Evolutionary conservation across 2,888 invertebrate species (phyloP).

Genomic region (Rapana venosa): DNA sequence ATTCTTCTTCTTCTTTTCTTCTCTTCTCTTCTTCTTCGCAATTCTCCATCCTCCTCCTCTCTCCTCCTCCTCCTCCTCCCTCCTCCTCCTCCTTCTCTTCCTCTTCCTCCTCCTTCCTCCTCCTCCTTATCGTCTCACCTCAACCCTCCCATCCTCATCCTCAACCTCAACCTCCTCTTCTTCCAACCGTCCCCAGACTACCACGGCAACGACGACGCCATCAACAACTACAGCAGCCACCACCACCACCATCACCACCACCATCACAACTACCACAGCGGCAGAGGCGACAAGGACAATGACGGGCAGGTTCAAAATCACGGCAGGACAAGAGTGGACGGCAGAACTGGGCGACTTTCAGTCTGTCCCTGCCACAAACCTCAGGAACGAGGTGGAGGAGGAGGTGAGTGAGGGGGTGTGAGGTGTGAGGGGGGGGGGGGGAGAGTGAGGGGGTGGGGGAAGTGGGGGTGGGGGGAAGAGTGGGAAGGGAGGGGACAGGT

Average conservation of each 20-base stretch:
- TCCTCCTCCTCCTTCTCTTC: too few species aligned
- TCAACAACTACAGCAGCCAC: not conserved
- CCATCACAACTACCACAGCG: not conserved
- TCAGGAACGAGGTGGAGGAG: not conserved
- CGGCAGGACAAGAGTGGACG: slow-evolving; percentile 14
- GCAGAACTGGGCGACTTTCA: not conserved
- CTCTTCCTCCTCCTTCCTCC: too few species aligned
- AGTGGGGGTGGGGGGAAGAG: too few species aligned
- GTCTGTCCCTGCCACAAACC: not conserved
- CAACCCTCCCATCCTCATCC: too few species aligned
- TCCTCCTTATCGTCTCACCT: not conserved
- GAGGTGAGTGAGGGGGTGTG: not conserved
- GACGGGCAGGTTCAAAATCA: slow-evolving; percentile 33
- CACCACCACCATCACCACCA: not conserved
- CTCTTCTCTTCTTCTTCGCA: too few species aligned
- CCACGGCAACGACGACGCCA: not conserved
- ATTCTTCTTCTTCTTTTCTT: too few species aligned
- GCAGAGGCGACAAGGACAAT: not conserved
- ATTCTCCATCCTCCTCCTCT: too few species aligned
- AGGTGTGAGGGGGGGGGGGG: too few species aligned
- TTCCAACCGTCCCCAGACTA: not conserved
- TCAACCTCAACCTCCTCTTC: too few species aligned
- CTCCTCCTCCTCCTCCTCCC: too few species aligned
- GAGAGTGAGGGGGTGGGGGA: too few species aligned
- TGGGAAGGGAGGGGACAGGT: too few species aligned